These are phyloP conservation scores for Caligus rogercresseyi DNA, from an alignment of 1,140 invertebrate species.

Conservation along the genomic window DNA sequence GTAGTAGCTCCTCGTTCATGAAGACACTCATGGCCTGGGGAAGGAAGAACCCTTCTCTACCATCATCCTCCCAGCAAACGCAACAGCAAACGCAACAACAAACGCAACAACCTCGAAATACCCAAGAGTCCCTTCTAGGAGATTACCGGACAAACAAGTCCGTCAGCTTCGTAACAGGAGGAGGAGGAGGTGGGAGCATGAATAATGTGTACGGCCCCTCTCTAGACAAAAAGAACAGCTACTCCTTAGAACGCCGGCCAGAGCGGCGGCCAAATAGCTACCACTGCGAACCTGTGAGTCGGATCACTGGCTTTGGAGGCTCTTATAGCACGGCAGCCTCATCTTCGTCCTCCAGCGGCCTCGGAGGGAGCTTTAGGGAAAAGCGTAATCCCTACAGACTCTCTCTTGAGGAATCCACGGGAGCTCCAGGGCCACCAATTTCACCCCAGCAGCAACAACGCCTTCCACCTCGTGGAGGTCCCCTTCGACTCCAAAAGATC, in stretches of 20 bases:
- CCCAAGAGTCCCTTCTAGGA: not conserved
- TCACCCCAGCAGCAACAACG: no score
- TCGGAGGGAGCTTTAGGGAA: not conserved
- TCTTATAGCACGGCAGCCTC: not conserved
- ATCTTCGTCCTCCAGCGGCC: not conserved
- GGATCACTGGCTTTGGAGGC: not conserved
- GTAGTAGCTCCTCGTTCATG: constrained; percentile 8
- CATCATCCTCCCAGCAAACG: not conserved
- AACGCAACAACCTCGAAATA: not conserved
- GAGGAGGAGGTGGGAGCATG: not conserved
- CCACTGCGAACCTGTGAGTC: constrained; percentile 1
- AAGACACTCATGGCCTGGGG: constrained; percentile 15
- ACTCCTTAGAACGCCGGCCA: not conserved
- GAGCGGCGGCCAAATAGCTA: constrained; percentile 8
- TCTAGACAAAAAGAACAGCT: not conserved
- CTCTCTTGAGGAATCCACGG: not conserved
- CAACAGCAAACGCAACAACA: not conserved
- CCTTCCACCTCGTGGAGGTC: not conserved
- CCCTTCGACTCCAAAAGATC: not conserved
- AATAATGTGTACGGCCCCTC: no score
- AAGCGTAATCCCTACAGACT: not conserved
- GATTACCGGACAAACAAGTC: not conserved
- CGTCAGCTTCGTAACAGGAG: not conserved
- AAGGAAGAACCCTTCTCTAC: not conserved
- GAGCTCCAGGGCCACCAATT: no score